Conservation (phyloP, 30 jellyfish, hydroid and myxozoan species). For the Aurelia sp. region DNA sequence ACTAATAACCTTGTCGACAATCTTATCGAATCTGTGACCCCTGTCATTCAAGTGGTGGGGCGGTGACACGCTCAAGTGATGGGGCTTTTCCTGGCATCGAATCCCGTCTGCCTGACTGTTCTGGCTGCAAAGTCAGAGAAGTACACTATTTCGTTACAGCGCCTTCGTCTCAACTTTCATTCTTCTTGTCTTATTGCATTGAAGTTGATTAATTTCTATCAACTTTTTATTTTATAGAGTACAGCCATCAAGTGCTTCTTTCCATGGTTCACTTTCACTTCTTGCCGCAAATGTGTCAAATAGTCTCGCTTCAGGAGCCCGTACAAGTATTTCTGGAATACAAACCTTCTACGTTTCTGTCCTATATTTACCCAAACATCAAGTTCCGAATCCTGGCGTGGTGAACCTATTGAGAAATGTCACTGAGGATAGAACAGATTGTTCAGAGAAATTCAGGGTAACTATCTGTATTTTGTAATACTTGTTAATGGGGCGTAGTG, state of each 20-base stretch:
- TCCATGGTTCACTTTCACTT: constrained; percentile 23
- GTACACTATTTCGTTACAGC: too few relatives aligned
- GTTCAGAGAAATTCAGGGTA: constrained; percentile 6
- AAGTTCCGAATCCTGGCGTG: not conserved
- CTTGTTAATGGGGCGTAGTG: too few relatives aligned
- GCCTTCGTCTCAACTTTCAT: too few relatives aligned
- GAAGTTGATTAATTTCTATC: too few relatives aligned
- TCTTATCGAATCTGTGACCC: too few relatives aligned
- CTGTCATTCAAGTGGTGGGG: too few relatives aligned
- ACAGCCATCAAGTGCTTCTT: not conserved
- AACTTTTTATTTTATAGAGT: not conserved
- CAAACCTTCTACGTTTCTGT: not conserved
- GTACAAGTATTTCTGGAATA: constrained; percentile 12
- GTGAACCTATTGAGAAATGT: not conserved
- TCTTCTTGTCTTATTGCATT: too few relatives aligned
- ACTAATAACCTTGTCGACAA: too few relatives aligned
- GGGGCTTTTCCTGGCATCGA: too few relatives aligned
- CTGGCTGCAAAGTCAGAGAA: too few relatives aligned
- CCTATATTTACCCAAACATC: not conserved
- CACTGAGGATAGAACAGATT: not conserved
- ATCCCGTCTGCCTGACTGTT: too few relatives aligned
- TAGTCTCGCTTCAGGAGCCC: constrained; percentile 21
- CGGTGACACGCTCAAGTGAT: too few relatives aligned
- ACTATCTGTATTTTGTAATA: not conserved
- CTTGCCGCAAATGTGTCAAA: constrained; percentile 21